Evolutionary conservation across 2,888 invertebrate genomes (phyloP), one percentile per base, ranked within the genome.

Genomic region (Oxystoma pomonae): DNA sequence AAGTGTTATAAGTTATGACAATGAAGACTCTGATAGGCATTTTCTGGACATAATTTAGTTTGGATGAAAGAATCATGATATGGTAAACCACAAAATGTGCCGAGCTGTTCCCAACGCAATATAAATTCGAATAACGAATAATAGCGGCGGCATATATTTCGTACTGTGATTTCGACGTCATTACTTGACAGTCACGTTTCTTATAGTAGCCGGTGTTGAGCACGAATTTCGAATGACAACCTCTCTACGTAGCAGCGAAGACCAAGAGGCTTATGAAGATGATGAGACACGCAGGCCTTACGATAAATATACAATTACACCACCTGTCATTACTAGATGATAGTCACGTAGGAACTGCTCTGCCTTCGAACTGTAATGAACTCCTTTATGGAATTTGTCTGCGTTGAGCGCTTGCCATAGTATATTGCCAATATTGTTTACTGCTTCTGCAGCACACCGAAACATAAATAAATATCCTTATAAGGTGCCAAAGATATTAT

Each of bases 131-230:
- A 73, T 69, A 71, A 69, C 65, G 72, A 73, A 72, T 75, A 74
- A 70, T 71, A 69, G 66, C 70, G 71, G 73, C 73, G 70, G 73
- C 74, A 72, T 73, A 73, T 76, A 78, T 75, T 78, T 77, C 35
- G 35, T 35, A 35, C 35, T 35, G 35, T 35, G 35, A 35, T 35
- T 35, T 12, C 76, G 78, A 78, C 77, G 76, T 78, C 76, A 78
- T 77, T 77, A 78, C 74, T 71, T 67, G 69, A 74, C 70, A 75
- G 74, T 79, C 79, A 79, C 78, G 79, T 78, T 79, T 77, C 74
- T 73, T 76, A 79, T 78, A 75, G 78, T 78, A 79, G 78, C 79
- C 76, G 73, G 75, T 77, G 76, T 77, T 74, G 75, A 77, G 77
- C 78, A 78, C 78, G 78, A 77, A 75, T 73, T 73, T 68, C 71